Conservation (phyloP, 2,797 vertebrate genomes). For the Diplodus puntazzo region DNA sequence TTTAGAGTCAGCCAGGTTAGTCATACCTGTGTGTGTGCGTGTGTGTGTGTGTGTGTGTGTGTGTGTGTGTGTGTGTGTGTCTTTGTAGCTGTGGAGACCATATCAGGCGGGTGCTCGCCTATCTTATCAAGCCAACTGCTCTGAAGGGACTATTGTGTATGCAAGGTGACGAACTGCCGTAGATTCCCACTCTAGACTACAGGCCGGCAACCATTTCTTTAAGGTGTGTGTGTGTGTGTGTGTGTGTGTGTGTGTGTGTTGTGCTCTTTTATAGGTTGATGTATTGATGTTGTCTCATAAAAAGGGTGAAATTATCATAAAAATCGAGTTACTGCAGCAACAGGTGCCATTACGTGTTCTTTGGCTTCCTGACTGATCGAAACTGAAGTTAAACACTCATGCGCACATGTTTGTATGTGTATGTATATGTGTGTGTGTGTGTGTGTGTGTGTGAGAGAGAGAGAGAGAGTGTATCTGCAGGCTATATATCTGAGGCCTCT, state of each 20-base stretch:
- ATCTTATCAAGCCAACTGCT: conserved; percentile 82
- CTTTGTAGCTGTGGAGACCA: conserved; percentile 66
- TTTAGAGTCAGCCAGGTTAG: conserved; percentile 59
- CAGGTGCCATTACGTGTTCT: not conserved
- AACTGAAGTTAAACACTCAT: conserved; percentile 4
- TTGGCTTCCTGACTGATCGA: not conserved
- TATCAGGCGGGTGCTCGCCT: conserved; percentile 74
- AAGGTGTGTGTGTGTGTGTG: conserved; percentile 9
- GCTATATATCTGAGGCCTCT: conserved; percentile 10
- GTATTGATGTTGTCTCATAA: conserved; percentile 26
- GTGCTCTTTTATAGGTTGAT: not conserved
- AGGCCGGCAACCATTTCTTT: conserved; percentile 25
- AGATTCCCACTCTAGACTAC: conserved; percentile 48
- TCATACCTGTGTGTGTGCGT: conserved; percentile 56
- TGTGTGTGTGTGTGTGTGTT: conserved; percentile 16
- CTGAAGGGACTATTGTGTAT: conserved; percentile 76
- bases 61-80: conserved; percentile 30
- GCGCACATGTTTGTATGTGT: not conserved
- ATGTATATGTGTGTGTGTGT: not conserved
- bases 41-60: conserved; percentile 22
- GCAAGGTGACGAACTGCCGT: conserved; percentile 69
- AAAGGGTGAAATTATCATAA: conserved; percentile 6
- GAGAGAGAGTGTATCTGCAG: not conserved
- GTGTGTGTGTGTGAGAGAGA: not conserved
- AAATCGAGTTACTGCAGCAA: conserved; percentile 16